Evolutionary conservation across 2,888 invertebrate genomes (phyloP).

Genomic region (Lathronympha strigana): DNA sequence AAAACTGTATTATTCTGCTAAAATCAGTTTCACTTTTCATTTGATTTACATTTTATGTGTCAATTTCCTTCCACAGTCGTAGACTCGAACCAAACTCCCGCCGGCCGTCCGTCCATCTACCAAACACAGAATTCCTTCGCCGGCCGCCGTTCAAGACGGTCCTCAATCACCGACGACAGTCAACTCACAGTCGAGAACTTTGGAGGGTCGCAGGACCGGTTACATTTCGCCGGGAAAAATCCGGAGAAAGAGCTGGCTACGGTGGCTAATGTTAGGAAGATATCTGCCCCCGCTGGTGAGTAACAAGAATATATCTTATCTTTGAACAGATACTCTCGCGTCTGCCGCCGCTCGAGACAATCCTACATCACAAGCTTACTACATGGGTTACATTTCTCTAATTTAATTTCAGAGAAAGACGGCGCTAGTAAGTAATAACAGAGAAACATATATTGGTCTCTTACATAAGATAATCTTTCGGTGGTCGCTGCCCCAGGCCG

Average conservation of each 20-base stretch:
- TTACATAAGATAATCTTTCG: no score
- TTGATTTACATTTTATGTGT: background rate
- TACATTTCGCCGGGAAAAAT: slow-evolving; percentile 93
- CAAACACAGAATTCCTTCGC: slow-evolving; percentile 84
- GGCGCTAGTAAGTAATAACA: no score
- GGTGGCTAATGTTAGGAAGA: slow-evolving; percentile 72
- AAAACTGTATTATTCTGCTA: no score
- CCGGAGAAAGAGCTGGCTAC: slow-evolving; percentile 90
- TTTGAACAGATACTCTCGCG: no score
- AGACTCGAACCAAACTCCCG: slow-evolving; percentile 74
- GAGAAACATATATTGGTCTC: no score
- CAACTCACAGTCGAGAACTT: slow-evolving; percentile 97
- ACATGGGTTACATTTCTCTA: no score
- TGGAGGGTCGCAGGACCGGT: slow-evolving; percentile 95
- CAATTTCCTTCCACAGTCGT: slow-evolving; percentile 44
- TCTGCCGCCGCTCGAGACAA: no score
- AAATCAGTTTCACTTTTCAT: no score
- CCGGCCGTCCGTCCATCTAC: slow-evolving; percentile 94
- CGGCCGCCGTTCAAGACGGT: slow-evolving; percentile 92
- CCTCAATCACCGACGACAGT: slow-evolving; percentile 92
- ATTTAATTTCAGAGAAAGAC: no score
- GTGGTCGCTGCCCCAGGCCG: slow-evolving; percentile 92
- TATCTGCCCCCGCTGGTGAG: slow-evolving; percentile 80
- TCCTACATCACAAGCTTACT: no score
- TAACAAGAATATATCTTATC: slow-evolving; percentile 29